Percentiles rank a stretch among this genome's conserved stretches.
These are phyloP conservation scores for Drosophila willistoni DNA, from an alignment of 1,140 invertebrate species.

Conservation along the genomic window DNA sequence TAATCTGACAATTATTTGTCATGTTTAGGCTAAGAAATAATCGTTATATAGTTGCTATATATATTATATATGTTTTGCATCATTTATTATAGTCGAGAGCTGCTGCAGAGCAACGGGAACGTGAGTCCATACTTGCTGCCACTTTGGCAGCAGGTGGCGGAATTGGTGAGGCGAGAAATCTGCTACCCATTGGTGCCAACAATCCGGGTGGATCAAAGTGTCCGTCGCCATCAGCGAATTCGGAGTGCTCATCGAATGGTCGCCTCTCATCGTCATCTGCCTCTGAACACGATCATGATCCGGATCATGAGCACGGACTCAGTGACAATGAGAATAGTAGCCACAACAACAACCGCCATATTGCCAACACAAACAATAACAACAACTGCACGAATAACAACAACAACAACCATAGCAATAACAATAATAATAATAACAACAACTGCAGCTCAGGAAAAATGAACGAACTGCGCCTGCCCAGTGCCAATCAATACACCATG, in stretches of 20 bases:
- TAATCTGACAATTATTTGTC: no score
- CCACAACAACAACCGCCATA: slow-evolving; percentile 27
- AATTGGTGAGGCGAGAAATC: slow-evolving; percentile 58
- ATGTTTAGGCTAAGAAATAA: no score
- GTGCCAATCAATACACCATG: slow-evolving; percentile 87
- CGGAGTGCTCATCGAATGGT: slow-evolving; percentile 91
- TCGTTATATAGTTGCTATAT: no score
- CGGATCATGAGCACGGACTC: slow-evolving; percentile 83
- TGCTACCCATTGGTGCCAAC: slow-evolving; percentile 82
- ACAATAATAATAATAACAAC: slow-evolving; percentile 57
- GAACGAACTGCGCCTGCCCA: slow-evolving; percentile 76
- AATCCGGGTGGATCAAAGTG: slow-evolving; percentile 84
- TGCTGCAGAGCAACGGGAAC: slow-evolving; percentile 93
- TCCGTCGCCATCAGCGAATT: slow-evolving; percentile 91
- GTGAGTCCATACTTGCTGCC: slow-evolving; percentile 90
- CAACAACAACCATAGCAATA: slow-evolving; percentile 28
- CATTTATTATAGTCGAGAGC: slow-evolving; percentile 86
- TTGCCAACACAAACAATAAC: slow-evolving; percentile 21
- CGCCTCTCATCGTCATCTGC: slow-evolving; percentile 90
- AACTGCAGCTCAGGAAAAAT: slow-evolving; percentile 59
- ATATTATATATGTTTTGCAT: not conserved
- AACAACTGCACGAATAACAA: slow-evolving; percentile 24
- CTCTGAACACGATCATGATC: slow-evolving; percentile 85
- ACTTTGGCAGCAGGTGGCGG: slow-evolving; percentile 86
- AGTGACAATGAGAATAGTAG: slow-evolving; percentile 85